Conservation (phyloP, 2,888 invertebrate species). For the Latrodectus elegans region DNA sequence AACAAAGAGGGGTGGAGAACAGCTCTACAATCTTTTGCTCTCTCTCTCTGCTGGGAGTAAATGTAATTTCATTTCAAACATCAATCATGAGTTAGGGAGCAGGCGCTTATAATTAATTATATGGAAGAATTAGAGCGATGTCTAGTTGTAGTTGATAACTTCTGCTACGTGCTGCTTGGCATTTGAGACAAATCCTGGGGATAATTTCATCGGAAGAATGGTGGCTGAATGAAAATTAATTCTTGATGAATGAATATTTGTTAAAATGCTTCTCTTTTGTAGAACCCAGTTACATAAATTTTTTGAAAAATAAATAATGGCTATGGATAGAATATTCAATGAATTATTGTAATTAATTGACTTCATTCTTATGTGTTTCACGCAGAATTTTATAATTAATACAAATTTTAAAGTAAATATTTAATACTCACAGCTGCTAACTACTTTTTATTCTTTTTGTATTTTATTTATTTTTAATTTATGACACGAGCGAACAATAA, state of each 20-base stretch:
- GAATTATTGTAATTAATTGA: too few relatives aligned
- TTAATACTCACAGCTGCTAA: too few relatives aligned
- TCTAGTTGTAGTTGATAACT: background rate
- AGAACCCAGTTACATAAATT: too few relatives aligned
- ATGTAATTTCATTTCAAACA: slow-evolving; percentile 5
- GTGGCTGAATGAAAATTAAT: slow-evolving; percentile 2
- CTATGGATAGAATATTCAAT: too few relatives aligned
- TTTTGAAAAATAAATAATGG: too few relatives aligned
- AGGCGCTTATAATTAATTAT: slow-evolving; percentile 1
- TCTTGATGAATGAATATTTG: background rate
- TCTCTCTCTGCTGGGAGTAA: background rate
- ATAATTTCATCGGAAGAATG: background rate
- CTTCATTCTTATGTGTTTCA: too few relatives aligned
- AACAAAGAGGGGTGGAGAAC: background rate
- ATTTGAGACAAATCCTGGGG: background rate
- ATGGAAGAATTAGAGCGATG: slow-evolving; percentile 3
- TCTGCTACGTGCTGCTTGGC: background rate
- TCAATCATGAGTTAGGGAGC: background rate
- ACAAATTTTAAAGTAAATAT: too few relatives aligned
- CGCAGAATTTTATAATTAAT: too few relatives aligned
- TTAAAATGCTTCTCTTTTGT: background rate
- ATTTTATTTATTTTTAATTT: too few relatives aligned
- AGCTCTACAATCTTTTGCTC: background rate
- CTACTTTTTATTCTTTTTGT: too few relatives aligned
- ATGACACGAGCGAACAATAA: too few relatives aligned